Percentiles rank a stretch among this genome's conserved stretches.
phyloP scores from a whole-genome alignment of 92 coral and sea anemone species.

The Epizoanthus illoricatus region DNA sequence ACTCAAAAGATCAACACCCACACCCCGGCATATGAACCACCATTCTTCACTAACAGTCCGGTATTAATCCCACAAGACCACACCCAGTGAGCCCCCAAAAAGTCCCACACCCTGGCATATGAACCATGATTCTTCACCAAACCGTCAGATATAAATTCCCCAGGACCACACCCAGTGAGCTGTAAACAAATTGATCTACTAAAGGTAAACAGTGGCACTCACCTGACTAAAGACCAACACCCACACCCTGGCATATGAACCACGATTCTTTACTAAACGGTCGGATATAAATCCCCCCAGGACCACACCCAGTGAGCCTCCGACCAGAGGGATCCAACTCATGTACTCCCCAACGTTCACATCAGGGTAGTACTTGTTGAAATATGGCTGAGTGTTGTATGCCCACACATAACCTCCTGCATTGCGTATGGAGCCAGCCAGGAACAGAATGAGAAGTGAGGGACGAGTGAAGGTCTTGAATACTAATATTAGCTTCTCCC shows the following conservation, averaged over 20 bases:
- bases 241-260: slow-evolving; percentile 90
- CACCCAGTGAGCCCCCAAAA: no score
- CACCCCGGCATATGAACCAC: slow-evolving; percentile 86
- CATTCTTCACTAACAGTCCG: slow-evolving; percentile 85
- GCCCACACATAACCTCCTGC: slow-evolving; percentile 99
- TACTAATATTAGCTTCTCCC: slow-evolving; percentile 59
- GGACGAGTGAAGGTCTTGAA: slow-evolving; percentile 84
- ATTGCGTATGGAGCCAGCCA: slow-evolving; percentile 95
- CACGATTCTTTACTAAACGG: slow-evolving; percentile 89
- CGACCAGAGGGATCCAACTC: slow-evolving; percentile 98
- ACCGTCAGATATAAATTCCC: slow-evolving; percentile 88
- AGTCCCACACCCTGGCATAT: slow-evolving; percentile 89
- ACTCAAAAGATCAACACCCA: slow-evolving; percentile 90
- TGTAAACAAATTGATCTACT: no score
- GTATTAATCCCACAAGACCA: slow-evolving; percentile 88
- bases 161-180: slow-evolving; percentile 76
- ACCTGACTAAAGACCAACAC: slow-evolving; percentile 95
- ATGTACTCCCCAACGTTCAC: slow-evolving; percentile 91
- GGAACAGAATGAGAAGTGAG: slow-evolving; percentile 76
- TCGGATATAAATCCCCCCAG: slow-evolving; percentile 97
- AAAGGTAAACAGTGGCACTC: not conserved
- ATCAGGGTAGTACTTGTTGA: slow-evolving; percentile 91
- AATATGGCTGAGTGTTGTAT: slow-evolving; percentile 96
- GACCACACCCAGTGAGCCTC: slow-evolving; percentile 91
- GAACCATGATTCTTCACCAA: slow-evolving; percentile 85